phyloP scores from a whole-genome alignment of 2,113 vertebrate species.

The Megaptera novaeangliae region DNA sequence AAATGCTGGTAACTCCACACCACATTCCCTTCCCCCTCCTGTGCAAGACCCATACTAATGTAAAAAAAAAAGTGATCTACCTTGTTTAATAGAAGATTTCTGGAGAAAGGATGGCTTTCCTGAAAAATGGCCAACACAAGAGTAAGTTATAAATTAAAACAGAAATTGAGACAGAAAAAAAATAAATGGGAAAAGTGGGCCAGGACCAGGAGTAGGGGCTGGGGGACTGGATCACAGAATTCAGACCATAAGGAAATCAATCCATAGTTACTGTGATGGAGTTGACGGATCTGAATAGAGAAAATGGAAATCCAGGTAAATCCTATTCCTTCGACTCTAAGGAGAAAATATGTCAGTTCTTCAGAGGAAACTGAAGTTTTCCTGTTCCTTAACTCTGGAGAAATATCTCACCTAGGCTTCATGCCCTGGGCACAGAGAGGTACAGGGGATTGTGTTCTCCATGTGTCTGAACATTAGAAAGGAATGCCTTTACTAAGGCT shows the following conservation, averaged over 20 bases:
- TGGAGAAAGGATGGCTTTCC: neutral
- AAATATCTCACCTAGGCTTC: neutral
- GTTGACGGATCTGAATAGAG: neutral
- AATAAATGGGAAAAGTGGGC: neutral
- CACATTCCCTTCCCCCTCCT: neutral
- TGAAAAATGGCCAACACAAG: neutral
- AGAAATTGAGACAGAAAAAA: neutral
- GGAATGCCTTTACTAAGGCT: neutral
- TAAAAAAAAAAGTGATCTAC: neutral
- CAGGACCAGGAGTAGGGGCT: neutral
- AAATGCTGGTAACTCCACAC: neutral
- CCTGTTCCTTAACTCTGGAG: neutral
- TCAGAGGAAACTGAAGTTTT: neutral
- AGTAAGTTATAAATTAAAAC: neutral
- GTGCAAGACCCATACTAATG: neutral
- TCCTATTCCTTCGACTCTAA: neutral
- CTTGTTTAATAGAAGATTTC: neutral
- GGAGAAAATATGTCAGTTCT: neutral
- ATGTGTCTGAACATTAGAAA: neutral
- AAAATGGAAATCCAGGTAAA: neutral
- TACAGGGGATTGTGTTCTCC: neutral
- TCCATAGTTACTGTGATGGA: neutral
- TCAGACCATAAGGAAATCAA: neutral
- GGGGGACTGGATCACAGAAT: neutral
- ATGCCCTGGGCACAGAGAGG: fast-evolving